Base-by-base conservation (phyloP, 2,888 invertebrate genomes). In the Drosophila putrida region DNA sequence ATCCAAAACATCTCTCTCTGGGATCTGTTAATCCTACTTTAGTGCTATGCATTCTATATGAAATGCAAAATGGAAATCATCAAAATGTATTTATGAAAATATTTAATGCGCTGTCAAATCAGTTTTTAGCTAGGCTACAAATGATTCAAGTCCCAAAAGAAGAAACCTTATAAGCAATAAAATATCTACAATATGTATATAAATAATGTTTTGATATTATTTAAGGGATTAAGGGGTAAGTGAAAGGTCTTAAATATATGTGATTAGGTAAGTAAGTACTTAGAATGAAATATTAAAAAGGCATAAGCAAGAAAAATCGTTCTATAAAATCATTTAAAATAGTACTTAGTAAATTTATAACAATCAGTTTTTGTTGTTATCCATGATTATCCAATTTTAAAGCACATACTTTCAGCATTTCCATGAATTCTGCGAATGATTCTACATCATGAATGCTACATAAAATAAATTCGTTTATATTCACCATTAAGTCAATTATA, bases 61-160 rank as follows among this genome's bases (percentile, higher is more conserved):
- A 31, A n/a, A 25, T 49, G 31, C 5, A 41, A n/a, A n/a, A 13
- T 25, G 25, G 31, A 49, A 25, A 39, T 50, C 33, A 65, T 50
- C 20, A 20, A 20, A 38, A 70, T 47, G 47, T 64, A 54, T 38
- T 66, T 59, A 55, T 59, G 43, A 66, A 41, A 39, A 38, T 35
- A 64, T 57, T 10, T 35, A 33, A 47, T 27, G 35, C 41, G 53
- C 43, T 44, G 39, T 47, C 43, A 55, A 57, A 31, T 2, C 15
- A 15, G 35, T 50, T 68, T n/a, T 58, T 75, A 75, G 75, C 72
- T 76, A 75, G 75, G 76, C 72, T 68, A 75, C 47, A 60, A 67
- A 58, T 65, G 61, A 74, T 46, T 70, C 15, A 50, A 31, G 41
- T 61, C 31, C 20, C 41, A 31, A 51, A 46, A 36, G 27, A 15